Evolutionary conservation across 2,113 vertebrate genomes (phyloP).

Genomic region (Thermophis baileyi): DNA sequence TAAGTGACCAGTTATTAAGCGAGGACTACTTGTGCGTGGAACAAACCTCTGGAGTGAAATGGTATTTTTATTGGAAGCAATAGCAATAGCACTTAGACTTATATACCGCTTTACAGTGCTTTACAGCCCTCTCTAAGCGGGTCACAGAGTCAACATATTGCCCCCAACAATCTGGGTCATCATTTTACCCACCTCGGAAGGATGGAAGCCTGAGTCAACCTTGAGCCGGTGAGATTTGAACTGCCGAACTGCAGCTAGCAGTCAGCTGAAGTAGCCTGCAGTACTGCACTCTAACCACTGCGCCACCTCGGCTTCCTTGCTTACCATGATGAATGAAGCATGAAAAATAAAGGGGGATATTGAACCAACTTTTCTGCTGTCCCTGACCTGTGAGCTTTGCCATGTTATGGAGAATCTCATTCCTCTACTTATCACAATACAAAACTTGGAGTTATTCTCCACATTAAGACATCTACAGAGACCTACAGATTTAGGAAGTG

Average conservation of each 20-base stretch:
- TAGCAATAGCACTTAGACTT: too few relatives aligned
- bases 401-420: not conserved
- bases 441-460: not conserved
- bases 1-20: not conserved
- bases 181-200: too few relatives aligned
- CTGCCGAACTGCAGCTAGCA: too few relatives aligned
- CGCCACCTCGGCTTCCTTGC: not conserved
- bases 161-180: too few relatives aligned
- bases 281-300: too few relatives aligned
- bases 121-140: too few relatives aligned
- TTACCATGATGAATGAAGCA: not conserved
- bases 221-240: too few relatives aligned
- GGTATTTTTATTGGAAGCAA: not conserved
- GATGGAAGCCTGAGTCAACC: too few relatives aligned
- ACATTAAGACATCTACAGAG: not conserved
- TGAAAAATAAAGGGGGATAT: not conserved
- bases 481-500: not conserved
- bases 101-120: too few relatives aligned
- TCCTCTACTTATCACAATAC: not conserved
- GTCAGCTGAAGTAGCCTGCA: too few relatives aligned
- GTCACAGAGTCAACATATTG: too few relatives aligned
- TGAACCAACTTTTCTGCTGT: not conserved
- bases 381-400: not conserved
- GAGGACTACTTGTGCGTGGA: not conserved
- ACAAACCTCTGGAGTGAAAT: not conserved